Conservation (phyloP, 2,797 vertebrate genomes). For the Vultur gryphus region DNA sequence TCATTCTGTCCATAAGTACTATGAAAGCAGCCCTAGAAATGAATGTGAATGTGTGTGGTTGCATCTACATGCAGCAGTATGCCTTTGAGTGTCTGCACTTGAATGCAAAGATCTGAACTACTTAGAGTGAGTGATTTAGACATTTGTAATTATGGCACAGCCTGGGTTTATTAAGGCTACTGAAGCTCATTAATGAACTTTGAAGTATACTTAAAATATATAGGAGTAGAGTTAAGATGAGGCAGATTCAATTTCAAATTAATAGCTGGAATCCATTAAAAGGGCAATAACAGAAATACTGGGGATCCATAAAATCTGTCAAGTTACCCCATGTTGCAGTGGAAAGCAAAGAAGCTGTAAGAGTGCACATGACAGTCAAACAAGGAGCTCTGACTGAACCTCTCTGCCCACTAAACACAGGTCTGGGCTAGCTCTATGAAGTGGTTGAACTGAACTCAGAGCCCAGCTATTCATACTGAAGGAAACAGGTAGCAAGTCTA, state of each 20-base stretch:
- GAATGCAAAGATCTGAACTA: background rate
- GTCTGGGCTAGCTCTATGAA: background rate
- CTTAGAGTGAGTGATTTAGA: background rate
- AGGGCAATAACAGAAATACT: conserved; percentile 10
- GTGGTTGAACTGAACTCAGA: background rate
- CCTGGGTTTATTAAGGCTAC: conserved; percentile 1
- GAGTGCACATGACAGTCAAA: background rate
- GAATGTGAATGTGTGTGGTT: background rate
- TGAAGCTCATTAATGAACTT: conserved; percentile 32
- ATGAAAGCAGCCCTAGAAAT: background rate
- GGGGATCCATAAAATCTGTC: background rate
- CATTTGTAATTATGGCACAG: conserved; percentile 18
- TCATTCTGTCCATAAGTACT: background rate
- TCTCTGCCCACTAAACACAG: background rate
- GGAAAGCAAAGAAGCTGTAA: background rate
- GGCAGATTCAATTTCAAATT: background rate
- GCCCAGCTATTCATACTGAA: background rate
- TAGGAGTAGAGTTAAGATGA: background rate
- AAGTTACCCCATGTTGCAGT: background rate
- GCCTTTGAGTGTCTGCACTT: background rate
- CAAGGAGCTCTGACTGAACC: background rate
- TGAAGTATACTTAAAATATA: conserved; percentile 18
- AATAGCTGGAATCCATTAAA: conserved; percentile 2
- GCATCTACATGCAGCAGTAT: background rate
- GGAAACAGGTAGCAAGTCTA: background rate